Base-by-base conservation (phyloP, 2,888 invertebrate species). In the Calameuta pallipes region DNA sequence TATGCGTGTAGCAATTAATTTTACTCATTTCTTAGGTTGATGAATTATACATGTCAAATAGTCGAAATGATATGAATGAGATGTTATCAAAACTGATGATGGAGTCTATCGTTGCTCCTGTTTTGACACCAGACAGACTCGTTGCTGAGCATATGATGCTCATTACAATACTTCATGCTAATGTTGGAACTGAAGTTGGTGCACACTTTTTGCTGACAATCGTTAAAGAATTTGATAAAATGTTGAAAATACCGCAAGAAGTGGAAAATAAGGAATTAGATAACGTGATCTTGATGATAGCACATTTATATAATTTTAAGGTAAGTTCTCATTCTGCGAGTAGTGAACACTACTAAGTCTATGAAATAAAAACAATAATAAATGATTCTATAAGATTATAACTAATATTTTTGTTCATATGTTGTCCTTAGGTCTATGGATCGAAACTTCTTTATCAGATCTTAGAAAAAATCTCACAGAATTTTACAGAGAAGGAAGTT, bases 171-270 rank as follows among this genome's bases (percentile, higher is more conserved):
- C 91, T 98, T 41, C 98, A 98, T 91, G 96, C 97, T 0, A 98
- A 98, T 90, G 94, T 99, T 69, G 98, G 97, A 23, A 95, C 95
- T 4, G 98, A 99, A 94, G 95, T 99, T 76, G 98, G 96, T 12
- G 97, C 97, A 0, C 95, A 96, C 91, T 97, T 98, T 90, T 92
- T 98, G 12, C 96, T 98, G 92, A 94, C 93, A 77, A 90, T 97
- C 75, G 93, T 95, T 0, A 94, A 94, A 84, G 93, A 93, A 87
- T 96, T 97, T 84, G 94, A 96, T 80, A 90, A 92, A 13, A 92
- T 94, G 88, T 92, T 94, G 77, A 91, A 92, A 34, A 83, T 90
- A 0, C 90, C 92, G 68, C 91, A 93, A 68, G 93, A 94, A 0
- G 92, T 96, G 4, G 95, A 95, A 86, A 95, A 96, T 86, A 98